These are phyloP conservation scores for Brevimyrus niger DNA, from an alignment of 2,113 vertebrate species.

Conservation along the genomic window DNA sequence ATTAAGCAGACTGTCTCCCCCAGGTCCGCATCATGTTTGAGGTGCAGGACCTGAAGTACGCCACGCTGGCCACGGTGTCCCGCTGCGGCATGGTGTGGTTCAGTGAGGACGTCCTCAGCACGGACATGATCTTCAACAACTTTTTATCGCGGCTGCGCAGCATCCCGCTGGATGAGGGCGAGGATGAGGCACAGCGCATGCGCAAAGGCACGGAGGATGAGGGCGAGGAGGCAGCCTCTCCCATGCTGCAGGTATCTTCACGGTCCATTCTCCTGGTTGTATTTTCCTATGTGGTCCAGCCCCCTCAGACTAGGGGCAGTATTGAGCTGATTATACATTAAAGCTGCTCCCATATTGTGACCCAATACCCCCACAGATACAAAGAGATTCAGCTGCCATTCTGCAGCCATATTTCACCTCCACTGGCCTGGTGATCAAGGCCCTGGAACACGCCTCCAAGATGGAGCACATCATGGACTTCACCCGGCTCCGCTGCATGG, in stretches of 20 bases:
- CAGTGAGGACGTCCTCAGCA: constrained; percentile 96
- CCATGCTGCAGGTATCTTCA: constrained; percentile 84
- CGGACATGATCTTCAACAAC: constrained; percentile 98
- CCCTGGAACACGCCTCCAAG: constrained; percentile 89
- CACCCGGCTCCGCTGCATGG: constrained; percentile 87
- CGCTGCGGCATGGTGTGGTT: constrained; percentile 99
- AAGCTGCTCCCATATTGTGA: neutral
- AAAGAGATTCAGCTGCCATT: constrained; percentile 77
- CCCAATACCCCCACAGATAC: constrained; percentile 66
- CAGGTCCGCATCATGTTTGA: constrained; percentile 98
- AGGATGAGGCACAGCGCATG: constrained; percentile 89
- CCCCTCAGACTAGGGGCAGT: neutral
- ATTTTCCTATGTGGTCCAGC: neutral
- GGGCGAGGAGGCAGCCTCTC: constrained; percentile 82
- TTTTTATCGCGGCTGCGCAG: constrained; percentile 90
- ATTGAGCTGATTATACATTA: neutral
- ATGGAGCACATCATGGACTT: constrained; percentile 99
- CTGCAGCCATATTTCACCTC: constrained; percentile 96
- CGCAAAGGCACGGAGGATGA: constrained; percentile 87
- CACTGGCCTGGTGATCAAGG: constrained; percentile 89
- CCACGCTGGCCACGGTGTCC: constrained; percentile 92
- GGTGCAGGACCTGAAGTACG: constrained; percentile 95
- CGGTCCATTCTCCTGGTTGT: no score
- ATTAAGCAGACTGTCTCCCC: neutral
- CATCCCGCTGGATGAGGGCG: constrained; percentile 92